Percentiles rank a stretch among this genome's conserved stretches.
phyloP scores from a whole-genome alignment of 2,888 invertebrate species.

The Andrena bucephala region DNA sequence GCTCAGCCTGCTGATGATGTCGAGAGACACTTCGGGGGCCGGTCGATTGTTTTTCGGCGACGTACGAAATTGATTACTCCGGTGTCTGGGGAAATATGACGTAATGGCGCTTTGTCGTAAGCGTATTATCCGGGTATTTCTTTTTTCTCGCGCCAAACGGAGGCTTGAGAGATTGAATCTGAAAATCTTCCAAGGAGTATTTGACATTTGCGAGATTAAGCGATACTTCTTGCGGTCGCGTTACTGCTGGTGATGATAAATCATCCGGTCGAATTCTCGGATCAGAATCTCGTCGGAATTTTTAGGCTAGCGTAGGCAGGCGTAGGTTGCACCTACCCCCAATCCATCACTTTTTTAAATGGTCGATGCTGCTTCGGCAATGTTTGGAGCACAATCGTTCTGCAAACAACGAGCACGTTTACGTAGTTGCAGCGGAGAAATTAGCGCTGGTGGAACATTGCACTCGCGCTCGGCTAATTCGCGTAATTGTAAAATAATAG shows the following conservation, averaged over 20 bases:
- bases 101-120: slow-evolving; percentile 63
- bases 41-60: slow-evolving; percentile 57
- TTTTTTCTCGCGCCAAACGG: slow-evolving; percentile 5
- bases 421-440: neutral
- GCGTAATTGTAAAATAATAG: slow-evolving; percentile 14
- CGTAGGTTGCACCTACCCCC: neutral
- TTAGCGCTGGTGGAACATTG: slow-evolving; percentile 20
- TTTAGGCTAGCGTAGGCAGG: slow-evolving; percentile 3
- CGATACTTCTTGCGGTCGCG: slow-evolving; percentile 40
- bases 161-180: slow-evolving; percentile 56
- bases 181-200: slow-evolving; percentile 56
- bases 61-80: slow-evolving; percentile 59
- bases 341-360: slow-evolving; percentile 41
- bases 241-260: slow-evolving; percentile 43
- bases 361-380: slow-evolving; percentile 16
- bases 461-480: slow-evolving; percentile 37
- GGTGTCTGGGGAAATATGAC: slow-evolving; percentile 64
- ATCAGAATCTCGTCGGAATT: slow-evolving; percentile 13
- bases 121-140: slow-evolving; percentile 45
- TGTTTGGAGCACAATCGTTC: slow-evolving; percentile 18
- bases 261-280: slow-evolving; percentile 42
- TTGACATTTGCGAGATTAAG: slow-evolving; percentile 62
- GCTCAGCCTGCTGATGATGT: slow-evolving; percentile 26
- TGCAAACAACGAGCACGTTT: slow-evolving; percentile 42
- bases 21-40: slow-evolving; percentile 36